phyloP scores from a whole-genome alignment of 2,888 invertebrate genomes.

The Diplazon laetatorius region DNA sequence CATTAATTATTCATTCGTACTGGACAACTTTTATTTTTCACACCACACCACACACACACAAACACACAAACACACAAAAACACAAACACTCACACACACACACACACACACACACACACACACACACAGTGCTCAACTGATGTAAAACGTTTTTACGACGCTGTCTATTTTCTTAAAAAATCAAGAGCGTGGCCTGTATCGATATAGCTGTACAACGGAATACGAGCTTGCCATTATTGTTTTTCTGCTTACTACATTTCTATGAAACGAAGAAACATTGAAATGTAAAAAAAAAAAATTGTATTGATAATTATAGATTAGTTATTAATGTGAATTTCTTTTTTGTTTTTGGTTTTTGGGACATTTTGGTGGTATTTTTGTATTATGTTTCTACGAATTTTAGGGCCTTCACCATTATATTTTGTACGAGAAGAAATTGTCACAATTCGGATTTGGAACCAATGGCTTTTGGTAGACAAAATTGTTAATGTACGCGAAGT shows the following conservation, averaged over 20 bases:
- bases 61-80: slow-evolving; percentile 15
- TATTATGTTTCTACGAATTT: not conserved
- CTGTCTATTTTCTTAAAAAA: slow-evolving; percentile 48
- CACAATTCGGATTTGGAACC: not conserved
- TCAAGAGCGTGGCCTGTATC: slow-evolving; percentile 16
- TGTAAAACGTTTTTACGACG: slow-evolving; percentile 42
- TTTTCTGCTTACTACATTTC: not conserved
- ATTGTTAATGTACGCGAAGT: not conserved
- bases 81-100: too few species aligned
- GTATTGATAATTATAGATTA: slow-evolving; percentile 1
- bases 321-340: not conserved
- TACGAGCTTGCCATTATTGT: slow-evolving; percentile 38
- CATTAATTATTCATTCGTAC: slow-evolving; percentile 52
- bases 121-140: slow-evolving; percentile 35
- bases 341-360: not conserved
- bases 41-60: slow-evolving; percentile 10
- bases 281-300: not conserved
- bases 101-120: slow-evolving; percentile 27
- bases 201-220: slow-evolving; percentile 2
- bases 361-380: slow-evolving; percentile 6
- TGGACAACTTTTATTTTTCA: slow-evolving; percentile 58
- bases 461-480: not conserved
- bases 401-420: not conserved
- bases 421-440: not conserved
- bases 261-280: slow-evolving; percentile 5